Conservation (phyloP, 2,113 vertebrate genomes). For the Psammodynastes pulverulentus region DNA sequence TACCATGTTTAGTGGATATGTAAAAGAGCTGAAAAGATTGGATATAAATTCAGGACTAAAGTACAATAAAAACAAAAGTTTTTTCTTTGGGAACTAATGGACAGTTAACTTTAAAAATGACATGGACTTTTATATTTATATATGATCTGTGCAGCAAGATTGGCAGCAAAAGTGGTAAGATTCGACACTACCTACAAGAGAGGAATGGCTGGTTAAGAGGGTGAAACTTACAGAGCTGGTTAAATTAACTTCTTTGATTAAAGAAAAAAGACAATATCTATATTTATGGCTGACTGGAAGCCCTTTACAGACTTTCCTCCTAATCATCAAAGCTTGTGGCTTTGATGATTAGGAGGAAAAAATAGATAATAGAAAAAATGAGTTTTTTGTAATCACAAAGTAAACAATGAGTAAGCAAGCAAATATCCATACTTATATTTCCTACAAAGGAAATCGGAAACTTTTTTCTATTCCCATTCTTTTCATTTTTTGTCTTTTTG, state of each 20-base stretch:
- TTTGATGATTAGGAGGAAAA: neutral
- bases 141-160: neutral
- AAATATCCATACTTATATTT: neutral
- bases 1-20: neutral
- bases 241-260: neutral
- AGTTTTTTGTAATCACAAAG: neutral
- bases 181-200: neutral
- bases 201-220: neutral
- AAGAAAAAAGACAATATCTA: neutral
- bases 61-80: neutral
- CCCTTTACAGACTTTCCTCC: neutral
- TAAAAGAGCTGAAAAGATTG: neutral
- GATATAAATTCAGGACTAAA: neutral
- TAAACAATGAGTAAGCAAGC: neutral
- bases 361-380: neutral
- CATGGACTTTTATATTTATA: neutral
- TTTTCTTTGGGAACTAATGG: neutral
- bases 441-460: neutral
- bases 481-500: neutral
- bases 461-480: neutral
- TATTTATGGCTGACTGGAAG: neutral
- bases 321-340: neutral
- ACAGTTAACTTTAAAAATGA: neutral
- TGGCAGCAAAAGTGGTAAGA: neutral
- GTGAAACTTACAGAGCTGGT: neutral